phyloP scores from a whole-genome alignment of 2,888 invertebrate species.

The Volucella inflata region DNA sequence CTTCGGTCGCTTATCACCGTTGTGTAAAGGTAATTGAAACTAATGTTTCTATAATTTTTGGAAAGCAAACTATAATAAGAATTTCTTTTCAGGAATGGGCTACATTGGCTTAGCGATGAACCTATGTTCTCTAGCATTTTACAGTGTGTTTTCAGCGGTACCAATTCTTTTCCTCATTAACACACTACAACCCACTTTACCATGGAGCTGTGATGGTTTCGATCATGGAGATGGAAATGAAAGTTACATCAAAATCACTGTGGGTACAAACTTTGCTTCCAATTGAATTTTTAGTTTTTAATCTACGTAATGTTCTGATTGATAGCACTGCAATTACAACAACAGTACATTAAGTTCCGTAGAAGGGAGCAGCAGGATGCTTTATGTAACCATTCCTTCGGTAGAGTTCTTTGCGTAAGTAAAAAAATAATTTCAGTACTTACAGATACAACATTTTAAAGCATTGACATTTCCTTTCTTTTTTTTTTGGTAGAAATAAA shows the following conservation, averaged over 20 bases:
- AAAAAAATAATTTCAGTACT: not conserved
- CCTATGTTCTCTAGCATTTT: conserved; percentile 90
- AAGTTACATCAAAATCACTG: conserved; percentile 15
- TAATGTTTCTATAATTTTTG: too few species aligned
- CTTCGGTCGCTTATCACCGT: conserved; percentile 90
- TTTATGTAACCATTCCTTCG: conserved; percentile 21
- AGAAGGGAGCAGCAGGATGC: too few species aligned
- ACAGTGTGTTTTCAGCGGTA: conserved; percentile 92
- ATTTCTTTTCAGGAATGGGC: conserved; percentile 87
- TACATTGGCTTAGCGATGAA: conserved; percentile 92
- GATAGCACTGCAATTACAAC: conserved; percentile 44
- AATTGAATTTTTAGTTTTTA: not conserved
- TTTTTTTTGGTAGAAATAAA: conserved; percentile 19
- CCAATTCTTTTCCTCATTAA: conserved; percentile 91
- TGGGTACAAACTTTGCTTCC: conserved; percentile 1
- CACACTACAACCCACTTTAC: conserved; percentile 87
- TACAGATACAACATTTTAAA: not conserved
- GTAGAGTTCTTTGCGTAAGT: conserved; percentile 55
- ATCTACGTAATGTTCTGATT: not conserved
- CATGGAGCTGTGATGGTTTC: conserved; percentile 86
- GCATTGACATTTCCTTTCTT: not conserved
- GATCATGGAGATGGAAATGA: conserved; percentile 45
- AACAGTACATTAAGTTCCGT: too few species aligned
- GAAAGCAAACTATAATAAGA: too few species aligned
- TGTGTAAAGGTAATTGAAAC: conserved; percentile 89